Percentiles rank a stretch among this genome's conserved stretches.
phyloP scores from a whole-genome alignment of 2,797 vertebrate genomes.

The Margarornis squamiger region DNA sequence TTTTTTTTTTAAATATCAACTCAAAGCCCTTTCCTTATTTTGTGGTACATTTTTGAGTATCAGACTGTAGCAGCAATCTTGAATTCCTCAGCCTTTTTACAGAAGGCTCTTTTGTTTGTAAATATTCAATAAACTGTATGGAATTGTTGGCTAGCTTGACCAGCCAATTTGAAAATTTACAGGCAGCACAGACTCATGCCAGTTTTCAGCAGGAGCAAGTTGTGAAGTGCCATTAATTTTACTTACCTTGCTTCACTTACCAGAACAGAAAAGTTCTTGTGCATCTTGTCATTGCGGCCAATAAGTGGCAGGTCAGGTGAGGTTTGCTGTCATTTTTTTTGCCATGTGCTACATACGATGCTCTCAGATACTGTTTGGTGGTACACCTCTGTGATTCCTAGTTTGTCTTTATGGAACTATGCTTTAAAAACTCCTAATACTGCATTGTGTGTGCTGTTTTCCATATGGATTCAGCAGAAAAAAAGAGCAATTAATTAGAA shows the following conservation, averaged over 20 bases:
- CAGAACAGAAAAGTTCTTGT: neutral
- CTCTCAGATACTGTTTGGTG: neutral
- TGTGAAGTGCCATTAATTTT: neutral
- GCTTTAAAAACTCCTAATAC: neutral
- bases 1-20: neutral
- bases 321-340: neutral
- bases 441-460: neutral
- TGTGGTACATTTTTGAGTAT: neutral
- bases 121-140: neutral
- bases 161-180: neutral
- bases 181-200: neutral
- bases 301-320: neutral
- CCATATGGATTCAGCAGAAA: neutral
- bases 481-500: neutral
- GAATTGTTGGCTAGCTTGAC: neutral
- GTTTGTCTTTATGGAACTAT: neutral
- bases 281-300: neutral
- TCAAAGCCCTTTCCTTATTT: conserved; percentile 10
- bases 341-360: accelerated
- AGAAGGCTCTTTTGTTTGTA: neutral
- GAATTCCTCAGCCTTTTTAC: neutral
- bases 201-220: neutral
- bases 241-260: neutral
- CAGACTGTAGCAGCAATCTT: neutral
- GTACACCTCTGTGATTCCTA: neutral